Evolutionary conservation across 2,797 vertebrate genomes (phyloP).

Genomic region (Cheirogaleus major): DNA sequence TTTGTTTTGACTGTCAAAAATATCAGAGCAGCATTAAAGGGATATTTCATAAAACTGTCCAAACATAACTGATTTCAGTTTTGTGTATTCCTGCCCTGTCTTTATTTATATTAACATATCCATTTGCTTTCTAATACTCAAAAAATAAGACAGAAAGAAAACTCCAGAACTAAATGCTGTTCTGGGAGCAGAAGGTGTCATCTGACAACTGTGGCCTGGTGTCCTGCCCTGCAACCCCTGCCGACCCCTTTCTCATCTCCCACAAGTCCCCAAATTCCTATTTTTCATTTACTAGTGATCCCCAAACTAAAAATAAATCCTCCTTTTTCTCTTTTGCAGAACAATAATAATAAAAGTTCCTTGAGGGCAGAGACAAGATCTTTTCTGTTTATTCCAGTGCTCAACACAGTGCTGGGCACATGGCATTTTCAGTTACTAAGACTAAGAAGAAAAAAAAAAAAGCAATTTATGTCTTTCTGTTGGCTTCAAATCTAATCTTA

Average conservation of each 20-base stretch:
- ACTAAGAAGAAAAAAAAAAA: not conserved
- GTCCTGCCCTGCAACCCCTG: not conserved
- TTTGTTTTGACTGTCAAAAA: not conserved
- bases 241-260: not conserved
- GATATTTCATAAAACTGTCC: not conserved
- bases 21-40: not conserved
- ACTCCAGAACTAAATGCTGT: not conserved
- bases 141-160: not conserved
- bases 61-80: not conserved
- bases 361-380: not conserved
- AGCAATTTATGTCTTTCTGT: not conserved
- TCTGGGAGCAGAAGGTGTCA: not conserved
- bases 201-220: rapidly evolving
- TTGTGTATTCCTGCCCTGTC: not conserved
- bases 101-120: not conserved
- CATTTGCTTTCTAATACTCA: not conserved
- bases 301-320: not conserved
- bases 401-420: not conserved
- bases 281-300: not conserved
- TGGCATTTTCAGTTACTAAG: not conserved
- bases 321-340: not conserved
- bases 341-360: not conserved
- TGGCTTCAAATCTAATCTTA: not conserved
- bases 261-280: not conserved
- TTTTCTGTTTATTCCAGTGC: not conserved